These are phyloP conservation scores for Rousettus leschenaultii DNA, from an alignment of 2,113 vertebrate genomes.

Conservation along the genomic window DNA sequence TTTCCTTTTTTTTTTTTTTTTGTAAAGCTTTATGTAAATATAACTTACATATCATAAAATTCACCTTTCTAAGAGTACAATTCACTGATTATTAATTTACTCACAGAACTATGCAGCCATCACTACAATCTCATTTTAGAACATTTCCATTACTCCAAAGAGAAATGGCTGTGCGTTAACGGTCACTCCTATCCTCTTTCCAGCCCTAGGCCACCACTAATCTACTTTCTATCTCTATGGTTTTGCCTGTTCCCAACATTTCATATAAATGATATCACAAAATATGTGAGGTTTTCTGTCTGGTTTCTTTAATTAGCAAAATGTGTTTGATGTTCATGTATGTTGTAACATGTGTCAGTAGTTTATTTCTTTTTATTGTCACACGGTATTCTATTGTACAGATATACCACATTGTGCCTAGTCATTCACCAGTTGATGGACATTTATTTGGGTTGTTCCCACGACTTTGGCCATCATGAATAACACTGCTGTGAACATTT, in stretches of 20 bases:
- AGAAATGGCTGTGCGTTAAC: neutral
- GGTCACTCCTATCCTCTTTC: neutral
- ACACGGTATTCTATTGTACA: neutral
- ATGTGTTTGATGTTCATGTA: neutral
- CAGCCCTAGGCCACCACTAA: neutral
- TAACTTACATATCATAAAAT: neutral
- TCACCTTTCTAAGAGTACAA: neutral
- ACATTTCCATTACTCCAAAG: neutral
- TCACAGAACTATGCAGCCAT: neutral
- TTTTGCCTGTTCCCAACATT: neutral
- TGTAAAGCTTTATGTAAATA: neutral
- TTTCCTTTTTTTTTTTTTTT: neutral
- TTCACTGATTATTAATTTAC: neutral
- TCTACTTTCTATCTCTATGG: neutral
- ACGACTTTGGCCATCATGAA: neutral
- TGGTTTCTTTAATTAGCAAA: neutral
- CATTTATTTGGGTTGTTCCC: neutral
- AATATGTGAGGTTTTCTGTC: neutral
- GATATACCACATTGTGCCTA: neutral
- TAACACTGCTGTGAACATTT: neutral
- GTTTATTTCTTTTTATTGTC: neutral
- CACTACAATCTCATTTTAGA: neutral
- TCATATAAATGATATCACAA: neutral
- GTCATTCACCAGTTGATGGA: too few relatives aligned
- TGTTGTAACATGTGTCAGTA: neutral